Conservation (phyloP, 2,888 invertebrate genomes). For the Eupithecia abbreviata region DNA sequence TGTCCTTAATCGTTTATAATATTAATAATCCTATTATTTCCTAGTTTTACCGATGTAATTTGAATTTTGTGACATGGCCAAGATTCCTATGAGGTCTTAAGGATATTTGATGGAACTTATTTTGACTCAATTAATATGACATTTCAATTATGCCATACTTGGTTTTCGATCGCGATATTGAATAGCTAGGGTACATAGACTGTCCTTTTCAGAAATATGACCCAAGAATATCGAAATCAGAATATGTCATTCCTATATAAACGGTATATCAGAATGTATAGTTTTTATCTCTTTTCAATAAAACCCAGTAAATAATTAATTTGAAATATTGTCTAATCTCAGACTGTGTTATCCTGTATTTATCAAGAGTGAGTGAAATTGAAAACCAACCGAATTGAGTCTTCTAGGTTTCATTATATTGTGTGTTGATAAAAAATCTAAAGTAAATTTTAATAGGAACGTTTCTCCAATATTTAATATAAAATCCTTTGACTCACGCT, state of each 20-base stretch:
- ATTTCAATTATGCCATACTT: not conserved
- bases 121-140: not conserved
- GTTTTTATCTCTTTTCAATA: not conserved
- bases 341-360: not conserved
- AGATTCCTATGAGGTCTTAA: no score
- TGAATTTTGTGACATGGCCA: no score
- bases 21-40: no score
- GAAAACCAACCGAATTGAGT: not conserved
- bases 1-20: no score
- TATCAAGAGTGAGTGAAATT: not conserved
- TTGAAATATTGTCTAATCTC: not conserved
- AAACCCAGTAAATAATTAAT: not conserved
- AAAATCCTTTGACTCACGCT: not conserved
- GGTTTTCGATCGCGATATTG: not conserved
- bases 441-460: constrained; percentile 10
- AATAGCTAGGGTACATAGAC: not conserved
- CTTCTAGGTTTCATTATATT: not conserved
- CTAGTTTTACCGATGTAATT: no score
- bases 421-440: constrained; percentile 1
- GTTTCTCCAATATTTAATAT: not conserved
- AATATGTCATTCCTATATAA: not conserved
- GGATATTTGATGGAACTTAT: not conserved
- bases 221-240: not conserved
- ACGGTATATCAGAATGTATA: not conserved
- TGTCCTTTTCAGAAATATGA: not conserved